A percentile compares a stretch with the other conserved stretches of the same genome.
Evolutionary conservation across 2,888 invertebrate species (phyloP).

Genomic region (Papilio elwesi): DNA sequence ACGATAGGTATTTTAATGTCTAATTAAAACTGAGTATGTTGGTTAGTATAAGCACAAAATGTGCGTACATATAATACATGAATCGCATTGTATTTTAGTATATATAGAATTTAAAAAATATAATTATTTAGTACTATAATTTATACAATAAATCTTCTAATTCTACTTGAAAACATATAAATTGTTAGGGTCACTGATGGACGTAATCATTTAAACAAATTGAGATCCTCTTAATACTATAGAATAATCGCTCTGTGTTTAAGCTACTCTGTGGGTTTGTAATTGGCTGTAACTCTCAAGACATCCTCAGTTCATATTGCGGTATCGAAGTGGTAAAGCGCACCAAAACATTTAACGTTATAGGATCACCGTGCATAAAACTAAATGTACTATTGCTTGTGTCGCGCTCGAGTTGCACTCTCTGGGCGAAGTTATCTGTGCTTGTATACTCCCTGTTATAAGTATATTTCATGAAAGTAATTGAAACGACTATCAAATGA

Average conservation of each 20-base stretch:
- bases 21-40: no score
- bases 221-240: background rate
- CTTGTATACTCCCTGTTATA: background rate
- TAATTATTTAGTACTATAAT: no score
- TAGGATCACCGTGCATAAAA: slow-evolving; percentile 29
- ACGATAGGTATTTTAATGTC: no score
- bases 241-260: slow-evolving; percentile 20
- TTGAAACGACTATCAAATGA: background rate
- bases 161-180: no score
- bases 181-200: no score
- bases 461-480: background rate
- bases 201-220: no score
- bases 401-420: background rate
- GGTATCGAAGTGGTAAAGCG: slow-evolving; percentile 46
- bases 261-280: slow-evolving; percentile 46
- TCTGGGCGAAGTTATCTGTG: slow-evolving; percentile 5
- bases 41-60: no score
- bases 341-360: slow-evolving; percentile 44
- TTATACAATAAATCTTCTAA: no score
- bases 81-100: no score
- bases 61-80: no score
- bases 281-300: slow-evolving; percentile 50
- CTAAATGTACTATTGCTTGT: slow-evolving; percentile 30
- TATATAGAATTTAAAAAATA: no score
- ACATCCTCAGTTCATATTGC: slow-evolving; percentile 50